A percentile compares a stretch with the other conserved stretches of the same genome.
Conservation (phyloP, 2,888 invertebrate species). For the Spilarctia lutea region DNA sequence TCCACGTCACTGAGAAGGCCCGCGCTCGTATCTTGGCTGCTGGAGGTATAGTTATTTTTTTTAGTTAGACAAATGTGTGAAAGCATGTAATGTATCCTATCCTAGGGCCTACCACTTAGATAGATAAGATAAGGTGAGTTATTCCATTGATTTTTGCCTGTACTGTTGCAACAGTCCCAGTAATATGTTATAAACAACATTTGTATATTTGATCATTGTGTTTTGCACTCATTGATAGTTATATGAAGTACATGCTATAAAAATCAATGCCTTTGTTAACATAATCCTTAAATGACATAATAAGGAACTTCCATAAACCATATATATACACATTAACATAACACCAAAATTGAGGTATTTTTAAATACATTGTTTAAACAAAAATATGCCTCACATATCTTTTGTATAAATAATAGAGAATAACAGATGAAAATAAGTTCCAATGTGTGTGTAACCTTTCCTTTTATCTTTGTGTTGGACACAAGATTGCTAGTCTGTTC, state of each 20-base stretch:
- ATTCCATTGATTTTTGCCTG: background rate
- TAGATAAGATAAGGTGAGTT: background rate
- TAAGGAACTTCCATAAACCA: too few relatives aligned
- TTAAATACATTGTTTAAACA: too few relatives aligned
- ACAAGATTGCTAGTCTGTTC: too few relatives aligned
- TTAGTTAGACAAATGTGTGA: conserved; percentile 17
- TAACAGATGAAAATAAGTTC: too few relatives aligned
- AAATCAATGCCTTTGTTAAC: background rate
- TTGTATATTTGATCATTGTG: background rate
- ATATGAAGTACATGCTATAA: background rate
- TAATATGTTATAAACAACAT: background rate
- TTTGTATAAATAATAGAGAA: too few relatives aligned
- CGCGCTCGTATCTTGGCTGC: conserved; percentile 98
- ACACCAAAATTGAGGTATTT: too few relatives aligned
- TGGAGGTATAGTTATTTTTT: conserved; percentile 89
- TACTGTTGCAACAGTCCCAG: too few relatives aligned
- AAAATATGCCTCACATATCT: too few relatives aligned
- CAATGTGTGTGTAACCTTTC: too few relatives aligned
- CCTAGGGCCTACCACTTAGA: background rate
- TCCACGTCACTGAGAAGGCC: conserved; percentile 97
- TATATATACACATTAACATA: too few relatives aligned
- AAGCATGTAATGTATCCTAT: background rate
- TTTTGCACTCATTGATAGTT: background rate
- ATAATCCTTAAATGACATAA: background rate
- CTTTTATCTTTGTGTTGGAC: too few relatives aligned